Evolutionary conservation across 2,888 invertebrate genomes (phyloP).

Genomic region (Idaea straminata): DNA sequence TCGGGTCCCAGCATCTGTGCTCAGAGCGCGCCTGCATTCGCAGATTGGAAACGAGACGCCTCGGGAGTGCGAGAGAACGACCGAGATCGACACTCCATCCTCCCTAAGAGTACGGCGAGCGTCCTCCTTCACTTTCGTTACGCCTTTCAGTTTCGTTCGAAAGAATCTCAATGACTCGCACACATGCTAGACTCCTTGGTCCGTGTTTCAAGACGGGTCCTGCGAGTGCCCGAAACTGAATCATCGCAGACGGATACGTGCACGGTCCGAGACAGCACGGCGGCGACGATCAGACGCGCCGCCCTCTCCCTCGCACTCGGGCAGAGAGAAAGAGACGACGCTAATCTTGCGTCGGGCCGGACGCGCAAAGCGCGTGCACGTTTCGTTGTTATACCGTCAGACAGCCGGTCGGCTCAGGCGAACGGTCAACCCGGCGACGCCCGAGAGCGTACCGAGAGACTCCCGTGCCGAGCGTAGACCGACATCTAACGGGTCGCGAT

Average conservation of each 20-base stretch:
- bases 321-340: too few relatives aligned
- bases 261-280: conserved; percentile 40
- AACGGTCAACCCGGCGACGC: too few relatives aligned
- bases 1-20: conserved; percentile 85
- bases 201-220: conserved; percentile 84
- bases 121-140: not conserved
- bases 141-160: conserved; percentile 18
- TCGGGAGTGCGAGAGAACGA: conserved; percentile 70
- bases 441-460: too few relatives aligned
- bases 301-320: too few relatives aligned
- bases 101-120: too few relatives aligned
- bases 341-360: conserved; percentile 41
- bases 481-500: conserved; percentile 36
- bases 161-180: too few relatives aligned
- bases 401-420: conserved; percentile 17
- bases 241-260: conserved; percentile 53
- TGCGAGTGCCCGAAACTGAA: conserved; percentile 67
- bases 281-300: too few relatives aligned
- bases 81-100: conserved; percentile 40
- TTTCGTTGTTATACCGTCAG: conserved; percentile 21
- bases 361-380: conserved; percentile 46
- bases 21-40: conserved; percentile 77
- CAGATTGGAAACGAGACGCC: conserved; percentile 45
- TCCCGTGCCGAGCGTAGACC: conserved; percentile 54
- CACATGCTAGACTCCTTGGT: conserved; percentile 35